phyloP scores from a whole-genome alignment of 2,888 invertebrate genomes.

The Troglohyphantes excavatus region DNA sequence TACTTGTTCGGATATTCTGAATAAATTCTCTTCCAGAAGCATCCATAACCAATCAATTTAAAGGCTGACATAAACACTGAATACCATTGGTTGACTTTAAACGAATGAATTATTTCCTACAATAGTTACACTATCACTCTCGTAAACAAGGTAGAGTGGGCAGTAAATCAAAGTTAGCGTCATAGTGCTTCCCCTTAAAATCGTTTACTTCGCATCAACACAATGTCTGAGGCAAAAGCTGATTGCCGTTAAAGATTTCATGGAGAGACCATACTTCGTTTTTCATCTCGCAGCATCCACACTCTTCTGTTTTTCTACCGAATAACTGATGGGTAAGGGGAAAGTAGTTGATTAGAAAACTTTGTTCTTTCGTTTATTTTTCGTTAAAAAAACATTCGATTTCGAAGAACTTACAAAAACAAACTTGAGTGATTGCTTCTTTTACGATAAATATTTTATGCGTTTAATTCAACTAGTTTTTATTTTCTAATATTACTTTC shows the following conservation, averaged over 20 bases:
- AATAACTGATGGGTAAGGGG: not conserved
- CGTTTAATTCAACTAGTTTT: too few species aligned
- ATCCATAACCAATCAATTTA: too few species aligned
- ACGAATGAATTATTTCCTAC: too few species aligned
- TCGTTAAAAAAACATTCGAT: not conserved
- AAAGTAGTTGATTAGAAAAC: not conserved
- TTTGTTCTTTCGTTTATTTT: not conserved
- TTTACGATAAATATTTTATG: too few species aligned
- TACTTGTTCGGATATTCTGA: too few species aligned
- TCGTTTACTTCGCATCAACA: not conserved
- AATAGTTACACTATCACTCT: too few species aligned
- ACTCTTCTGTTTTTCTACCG: not conserved
- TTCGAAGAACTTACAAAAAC: too few species aligned
- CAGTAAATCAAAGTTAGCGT: not conserved
- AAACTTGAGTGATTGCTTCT: too few species aligned
- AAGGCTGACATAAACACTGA: too few species aligned
- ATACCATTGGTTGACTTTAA: too few species aligned
- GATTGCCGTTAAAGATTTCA: slow-evolving; percentile 16
- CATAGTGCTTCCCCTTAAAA: slow-evolving; percentile 1
- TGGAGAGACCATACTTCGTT: not conserved
- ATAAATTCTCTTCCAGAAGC: too few species aligned
- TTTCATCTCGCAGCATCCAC: not conserved
- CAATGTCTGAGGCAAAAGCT: slow-evolving; percentile 8
- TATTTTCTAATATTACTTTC: too few species aligned
- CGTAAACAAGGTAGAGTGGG: not conserved